These are phyloP conservation scores for Phallusia fumigata DNA, from an alignment of 23 tunicate genomes.

Conservation along the genomic window DNA sequence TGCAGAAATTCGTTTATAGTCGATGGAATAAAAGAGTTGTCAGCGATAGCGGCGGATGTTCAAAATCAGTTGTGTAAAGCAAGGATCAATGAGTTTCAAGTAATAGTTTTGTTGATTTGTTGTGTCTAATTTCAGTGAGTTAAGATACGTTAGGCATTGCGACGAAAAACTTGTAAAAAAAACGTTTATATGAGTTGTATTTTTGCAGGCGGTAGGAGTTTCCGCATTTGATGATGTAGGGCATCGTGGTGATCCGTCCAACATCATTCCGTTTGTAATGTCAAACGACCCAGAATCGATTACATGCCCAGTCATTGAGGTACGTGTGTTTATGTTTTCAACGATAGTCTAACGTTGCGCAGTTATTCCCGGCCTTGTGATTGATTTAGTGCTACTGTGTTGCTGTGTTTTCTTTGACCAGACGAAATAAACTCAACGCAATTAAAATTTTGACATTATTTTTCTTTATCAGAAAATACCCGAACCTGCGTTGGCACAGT, in stretches of 20 bases:
- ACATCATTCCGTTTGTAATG: conserved; percentile 45
- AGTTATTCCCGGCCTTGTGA: too few relatives aligned
- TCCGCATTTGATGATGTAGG: conserved; percentile 69
- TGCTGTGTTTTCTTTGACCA: too few relatives aligned
- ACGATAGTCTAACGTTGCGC: not conserved
- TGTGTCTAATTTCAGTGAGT: not conserved
- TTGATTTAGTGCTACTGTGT: too few relatives aligned
- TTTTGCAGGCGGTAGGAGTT: conserved; percentile 54
- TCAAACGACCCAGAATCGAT: conserved; percentile 13
- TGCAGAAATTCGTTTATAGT: conserved; percentile 68
- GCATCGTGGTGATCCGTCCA: conserved; percentile 43
- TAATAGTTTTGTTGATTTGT: not conserved
- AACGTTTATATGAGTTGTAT: too few relatives aligned
- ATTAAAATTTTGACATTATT: not conserved
- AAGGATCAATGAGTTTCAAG: conserved; percentile 61
- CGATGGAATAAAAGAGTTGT: conserved; percentile 25
- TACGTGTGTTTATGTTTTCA: not conserved
- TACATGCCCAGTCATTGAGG: conserved; percentile 33
- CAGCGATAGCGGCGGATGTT: conserved; percentile 17
- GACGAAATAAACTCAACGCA: too few relatives aligned
- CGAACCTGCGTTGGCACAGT: conserved; percentile 26
- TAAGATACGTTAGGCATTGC: not conserved
- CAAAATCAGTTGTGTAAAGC: conserved; percentile 52
- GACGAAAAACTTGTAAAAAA: too few relatives aligned
- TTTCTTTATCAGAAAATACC: not conserved